Evolutionary conservation across 92 coral and sea anemone genomes (phyloP).

Genomic region (Porites evermanni): DNA sequence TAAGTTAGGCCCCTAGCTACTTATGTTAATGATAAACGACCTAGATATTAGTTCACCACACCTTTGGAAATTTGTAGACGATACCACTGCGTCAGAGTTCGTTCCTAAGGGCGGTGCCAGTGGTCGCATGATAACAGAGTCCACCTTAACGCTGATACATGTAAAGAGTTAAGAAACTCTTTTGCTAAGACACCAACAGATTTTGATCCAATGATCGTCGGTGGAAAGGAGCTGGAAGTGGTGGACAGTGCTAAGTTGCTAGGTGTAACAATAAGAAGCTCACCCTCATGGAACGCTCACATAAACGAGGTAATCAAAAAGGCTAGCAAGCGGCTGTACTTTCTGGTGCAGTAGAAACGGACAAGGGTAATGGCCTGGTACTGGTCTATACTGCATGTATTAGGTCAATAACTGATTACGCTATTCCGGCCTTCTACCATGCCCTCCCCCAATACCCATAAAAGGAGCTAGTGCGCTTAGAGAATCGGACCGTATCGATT

Average conservation of each 20-base stretch:
- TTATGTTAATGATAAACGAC: not conserved
- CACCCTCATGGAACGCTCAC: constrained; percentile 20
- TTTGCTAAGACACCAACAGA: not conserved
- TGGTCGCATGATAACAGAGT: not conserved
- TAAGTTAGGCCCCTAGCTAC: not conserved
- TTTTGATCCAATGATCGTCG: constrained; percentile 21
- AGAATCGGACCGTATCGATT: constrained; percentile 58
- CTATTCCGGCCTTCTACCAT: constrained; percentile 33
- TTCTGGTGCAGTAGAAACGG: not conserved
- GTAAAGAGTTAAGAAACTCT: constrained; percentile 15
- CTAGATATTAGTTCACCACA: not conserved
- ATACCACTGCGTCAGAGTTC: not conserved
- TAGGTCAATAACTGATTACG: constrained; percentile 17
- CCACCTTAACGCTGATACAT: not conserved
- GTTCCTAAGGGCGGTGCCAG: not conserved
- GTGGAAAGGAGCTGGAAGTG: constrained; percentile 28
- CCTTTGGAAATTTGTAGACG: not conserved
- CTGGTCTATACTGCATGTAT: not conserved
- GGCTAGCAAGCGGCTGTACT: not conserved
- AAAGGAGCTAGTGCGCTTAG: constrained; percentile 51
- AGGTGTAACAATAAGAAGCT: not conserved
- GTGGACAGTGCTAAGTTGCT: constrained; percentile 9
- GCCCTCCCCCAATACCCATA: constrained; percentile 40
- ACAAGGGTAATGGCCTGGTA: no score
- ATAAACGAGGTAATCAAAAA: not conserved